Percentiles rank a stretch among this genome's conserved stretches.
Conservation (phyloP, 2,888 invertebrate species). For the Eremobia ochroleuca region DNA sequence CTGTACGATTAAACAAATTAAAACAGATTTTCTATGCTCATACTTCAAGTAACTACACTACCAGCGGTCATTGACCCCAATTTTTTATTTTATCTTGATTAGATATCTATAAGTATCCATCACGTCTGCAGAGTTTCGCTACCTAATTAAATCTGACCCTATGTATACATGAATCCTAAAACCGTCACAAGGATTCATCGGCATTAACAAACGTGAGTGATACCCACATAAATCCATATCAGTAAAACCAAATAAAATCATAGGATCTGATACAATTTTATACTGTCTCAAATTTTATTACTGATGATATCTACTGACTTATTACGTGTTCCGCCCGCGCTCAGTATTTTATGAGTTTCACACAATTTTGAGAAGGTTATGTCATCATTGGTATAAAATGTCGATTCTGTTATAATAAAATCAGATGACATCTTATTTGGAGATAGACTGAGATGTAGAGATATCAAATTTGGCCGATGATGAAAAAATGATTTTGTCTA, state of each 20-base stretch:
- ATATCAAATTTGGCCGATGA: not conserved
- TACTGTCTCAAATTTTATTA: slow-evolving; percentile 66
- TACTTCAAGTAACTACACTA: too few relatives aligned
- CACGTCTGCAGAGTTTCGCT: too few relatives aligned
- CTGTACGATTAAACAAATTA: too few relatives aligned
- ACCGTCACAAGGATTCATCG: not conserved
- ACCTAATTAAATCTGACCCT: not conserved
- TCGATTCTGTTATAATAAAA: slow-evolving; percentile 54
- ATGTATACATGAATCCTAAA: not conserved
- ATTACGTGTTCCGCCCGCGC: slow-evolving; percentile 59
- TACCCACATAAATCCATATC: slow-evolving; percentile 29
- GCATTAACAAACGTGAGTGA: slow-evolving; percentile 12
- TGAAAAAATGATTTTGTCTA: not conserved
- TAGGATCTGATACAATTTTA: slow-evolving; percentile 55
- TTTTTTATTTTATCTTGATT: too few relatives aligned
- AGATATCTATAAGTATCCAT: too few relatives aligned
- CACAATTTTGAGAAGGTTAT: slow-evolving; percentile 59
- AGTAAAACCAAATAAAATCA: slow-evolving; percentile 56
- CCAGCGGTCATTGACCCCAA: too few relatives aligned
- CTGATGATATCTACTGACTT: slow-evolving; percentile 65
- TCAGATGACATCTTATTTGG: slow-evolving; percentile 47
- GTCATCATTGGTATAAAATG: slow-evolving; percentile 50
- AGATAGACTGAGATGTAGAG: slow-evolving; percentile 12
- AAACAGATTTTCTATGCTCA: too few relatives aligned
- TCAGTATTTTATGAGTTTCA: slow-evolving; percentile 61